Conservation (phyloP, 2,113 vertebrate species). For the Poecile atricapillus region DNA sequence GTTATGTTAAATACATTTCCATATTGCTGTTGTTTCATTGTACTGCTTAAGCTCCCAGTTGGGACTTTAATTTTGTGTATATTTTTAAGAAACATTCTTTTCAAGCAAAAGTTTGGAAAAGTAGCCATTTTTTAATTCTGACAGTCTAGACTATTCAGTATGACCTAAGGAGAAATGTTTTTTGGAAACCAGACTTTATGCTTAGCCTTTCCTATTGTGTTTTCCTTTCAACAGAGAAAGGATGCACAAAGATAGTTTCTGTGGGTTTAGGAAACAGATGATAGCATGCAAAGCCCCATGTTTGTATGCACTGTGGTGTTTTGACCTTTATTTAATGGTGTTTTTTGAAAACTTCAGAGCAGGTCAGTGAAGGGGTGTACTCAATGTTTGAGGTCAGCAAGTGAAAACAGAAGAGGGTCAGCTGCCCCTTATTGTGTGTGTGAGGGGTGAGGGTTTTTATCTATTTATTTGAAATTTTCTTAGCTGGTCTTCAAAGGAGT, state of each 20-base stretch:
- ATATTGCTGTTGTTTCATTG: background rate
- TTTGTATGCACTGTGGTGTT: background rate
- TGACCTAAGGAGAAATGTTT: background rate
- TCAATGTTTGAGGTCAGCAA: background rate
- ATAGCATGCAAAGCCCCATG: background rate
- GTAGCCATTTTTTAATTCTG: background rate
- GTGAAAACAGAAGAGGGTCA: background rate
- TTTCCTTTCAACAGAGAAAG: background rate
- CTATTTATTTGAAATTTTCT: background rate
- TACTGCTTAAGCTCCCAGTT: background rate
- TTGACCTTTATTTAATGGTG: background rate
- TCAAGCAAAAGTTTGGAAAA: background rate
- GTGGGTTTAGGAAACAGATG: conserved; percentile 3
- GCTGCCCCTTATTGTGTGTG: background rate
- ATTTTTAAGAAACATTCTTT: background rate
- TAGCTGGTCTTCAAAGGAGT: background rate
- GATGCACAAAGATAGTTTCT: background rate
- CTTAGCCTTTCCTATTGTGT: background rate
- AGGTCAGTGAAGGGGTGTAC: background rate
- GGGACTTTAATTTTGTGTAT: background rate
- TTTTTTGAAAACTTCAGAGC: background rate
- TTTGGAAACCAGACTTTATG: background rate
- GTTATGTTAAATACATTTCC: background rate
- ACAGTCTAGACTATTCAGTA: background rate
- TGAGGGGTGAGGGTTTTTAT: background rate